Evolutionary conservation across 2,113 vertebrate genomes (phyloP).

Genomic region (Nycticorax nycticorax): DNA sequence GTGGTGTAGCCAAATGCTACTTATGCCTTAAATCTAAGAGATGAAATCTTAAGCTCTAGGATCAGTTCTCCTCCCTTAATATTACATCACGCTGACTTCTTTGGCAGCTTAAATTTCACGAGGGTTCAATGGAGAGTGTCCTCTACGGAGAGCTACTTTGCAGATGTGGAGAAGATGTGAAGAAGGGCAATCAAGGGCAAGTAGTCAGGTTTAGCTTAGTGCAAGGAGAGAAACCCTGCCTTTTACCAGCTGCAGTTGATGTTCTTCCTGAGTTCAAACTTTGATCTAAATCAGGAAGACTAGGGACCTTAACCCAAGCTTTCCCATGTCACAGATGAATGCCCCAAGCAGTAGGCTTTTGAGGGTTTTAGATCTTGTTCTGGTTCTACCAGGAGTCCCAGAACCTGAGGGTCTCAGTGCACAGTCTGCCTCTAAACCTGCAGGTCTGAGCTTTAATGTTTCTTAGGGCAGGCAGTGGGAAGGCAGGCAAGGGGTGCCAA

Average conservation of each 20-base stretch:
- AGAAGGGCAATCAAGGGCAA: neutral
- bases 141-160: neutral
- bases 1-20: neutral
- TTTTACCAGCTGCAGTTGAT: neutral
- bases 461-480: neutral
- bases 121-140: neutral
- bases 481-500: neutral
- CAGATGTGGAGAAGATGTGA: neutral
- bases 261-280: neutral
- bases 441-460: neutral
- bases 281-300: neutral
- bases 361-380: neutral
- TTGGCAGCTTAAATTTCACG: neutral
- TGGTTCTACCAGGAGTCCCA: neutral
- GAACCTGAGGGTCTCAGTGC: neutral
- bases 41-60: neutral
- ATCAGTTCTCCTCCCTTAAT: neutral
- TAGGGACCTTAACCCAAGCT: neutral
- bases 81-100: neutral
- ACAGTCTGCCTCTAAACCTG: neutral
- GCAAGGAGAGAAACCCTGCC: neutral
- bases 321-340: neutral
- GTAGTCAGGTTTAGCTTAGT: neutral
- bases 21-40: neutral
- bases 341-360: neutral